phyloP scores from a whole-genome alignment of 2,888 invertebrate genomes.

The Pristionchus arcanus region DNA sequence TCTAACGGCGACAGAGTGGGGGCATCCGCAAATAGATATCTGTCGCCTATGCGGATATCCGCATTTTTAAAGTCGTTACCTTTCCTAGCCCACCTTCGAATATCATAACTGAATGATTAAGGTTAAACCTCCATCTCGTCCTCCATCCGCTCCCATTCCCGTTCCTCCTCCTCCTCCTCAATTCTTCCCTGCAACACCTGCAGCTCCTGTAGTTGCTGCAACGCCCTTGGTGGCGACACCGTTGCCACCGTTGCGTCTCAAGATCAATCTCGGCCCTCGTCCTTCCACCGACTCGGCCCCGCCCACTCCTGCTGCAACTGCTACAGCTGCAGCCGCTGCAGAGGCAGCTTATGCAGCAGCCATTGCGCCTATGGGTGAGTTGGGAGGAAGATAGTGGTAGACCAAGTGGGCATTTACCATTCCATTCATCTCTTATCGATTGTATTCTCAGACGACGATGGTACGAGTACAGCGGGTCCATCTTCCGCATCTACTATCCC shows the following conservation, averaged over 20 bases:
- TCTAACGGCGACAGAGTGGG: too few relatives aligned
- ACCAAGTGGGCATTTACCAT: too few relatives aligned
- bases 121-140: background rate
- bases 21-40: too few relatives aligned
- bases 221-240: background rate
- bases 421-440: too few relatives aligned
- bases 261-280: conserved; percentile 41
- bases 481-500: conserved; percentile 43
- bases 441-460: conserved; percentile 6
- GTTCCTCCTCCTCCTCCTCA: background rate
- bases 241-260: conserved; percentile 36
- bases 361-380: conserved; percentile 18
- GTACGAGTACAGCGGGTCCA: conserved; percentile 29
- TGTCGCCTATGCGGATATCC: too few relatives aligned
- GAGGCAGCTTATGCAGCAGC: background rate
- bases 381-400: too few relatives aligned
- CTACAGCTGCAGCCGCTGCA: background rate
- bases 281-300: conserved; percentile 17
- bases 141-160: background rate
- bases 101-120: background rate
- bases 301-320: background rate
- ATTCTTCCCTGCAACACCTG: background rate
- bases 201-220: background rate
- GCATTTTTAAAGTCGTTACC: too few relatives aligned
- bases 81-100: too few relatives aligned